Evolutionary conservation across 2,888 invertebrate species (phyloP).

Genomic region (Drosophila affinis): DNA sequence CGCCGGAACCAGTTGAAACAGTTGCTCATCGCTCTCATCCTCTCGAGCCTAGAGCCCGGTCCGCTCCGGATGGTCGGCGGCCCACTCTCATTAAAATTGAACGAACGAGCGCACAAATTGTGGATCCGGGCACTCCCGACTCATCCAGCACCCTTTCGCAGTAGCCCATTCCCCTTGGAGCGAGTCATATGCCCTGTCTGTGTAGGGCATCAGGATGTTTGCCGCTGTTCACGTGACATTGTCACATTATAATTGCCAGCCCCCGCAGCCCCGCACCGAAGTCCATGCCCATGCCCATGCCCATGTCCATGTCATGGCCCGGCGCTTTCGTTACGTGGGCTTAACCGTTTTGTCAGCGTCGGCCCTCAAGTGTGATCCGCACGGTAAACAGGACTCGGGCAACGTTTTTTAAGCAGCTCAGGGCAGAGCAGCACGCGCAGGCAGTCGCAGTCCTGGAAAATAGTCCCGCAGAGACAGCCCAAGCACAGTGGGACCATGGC

Average conservation of each 20-base stretch:
- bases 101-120: conserved; percentile 71
- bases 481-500: conserved; percentile 24
- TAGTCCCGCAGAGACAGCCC: conserved; percentile 30
- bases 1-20: conserved; percentile 64
- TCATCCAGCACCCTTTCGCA: not conserved
- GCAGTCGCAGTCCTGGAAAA: conserved; percentile 22
- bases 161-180: not conserved
- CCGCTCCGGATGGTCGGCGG: conserved; percentile 34
- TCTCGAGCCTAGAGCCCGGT: conserved; percentile 11
- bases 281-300: conserved; percentile 3
- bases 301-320: conserved; percentile 31
- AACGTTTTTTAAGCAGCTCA: conserved; percentile 75
- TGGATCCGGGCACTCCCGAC: conserved; percentile 9
- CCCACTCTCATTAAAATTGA: conserved; percentile 78
- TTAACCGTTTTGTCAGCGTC: conserved; percentile 71
- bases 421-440: conserved; percentile 59
- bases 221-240: conserved; percentile 54
- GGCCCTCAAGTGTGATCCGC: conserved; percentile 75
- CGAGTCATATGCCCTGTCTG: not conserved
- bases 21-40: conserved; percentile 55
- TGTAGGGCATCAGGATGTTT: conserved; percentile 42
- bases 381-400: conserved; percentile 67
- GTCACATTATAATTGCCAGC: conserved; percentile 58
- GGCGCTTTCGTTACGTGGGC: conserved; percentile 46
- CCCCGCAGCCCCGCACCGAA: conserved; percentile 24